phyloP scores from a whole-genome alignment of 1,140 invertebrate genomes.

The Ctenoplectra terminalis region DNA sequence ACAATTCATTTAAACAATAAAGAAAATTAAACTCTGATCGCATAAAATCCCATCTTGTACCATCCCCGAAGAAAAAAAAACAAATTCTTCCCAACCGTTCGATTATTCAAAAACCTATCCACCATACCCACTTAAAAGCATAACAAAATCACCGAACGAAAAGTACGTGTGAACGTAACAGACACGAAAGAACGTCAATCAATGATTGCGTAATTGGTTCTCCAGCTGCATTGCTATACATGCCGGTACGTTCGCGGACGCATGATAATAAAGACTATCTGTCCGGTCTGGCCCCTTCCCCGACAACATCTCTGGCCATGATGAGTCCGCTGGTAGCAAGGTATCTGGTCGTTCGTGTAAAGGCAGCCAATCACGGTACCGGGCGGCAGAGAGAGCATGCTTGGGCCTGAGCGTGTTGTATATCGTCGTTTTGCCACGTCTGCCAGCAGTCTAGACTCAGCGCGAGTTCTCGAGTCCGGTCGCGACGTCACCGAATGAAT shows the following conservation, averaged over 20 bases:
- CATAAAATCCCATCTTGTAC: no score
- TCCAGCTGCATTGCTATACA: neutral
- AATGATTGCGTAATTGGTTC: constrained; percentile 30
- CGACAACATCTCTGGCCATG: neutral
- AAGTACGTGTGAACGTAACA: no score
- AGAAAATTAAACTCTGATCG: no score
- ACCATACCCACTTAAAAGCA: no score
- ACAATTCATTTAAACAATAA: no score
- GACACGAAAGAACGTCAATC: neutral
- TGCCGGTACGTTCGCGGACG: neutral
- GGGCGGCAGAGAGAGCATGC: constrained; percentile 52
- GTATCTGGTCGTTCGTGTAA: constrained; percentile 53
- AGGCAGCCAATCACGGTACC: constrained; percentile 53
- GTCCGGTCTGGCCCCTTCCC: neutral
- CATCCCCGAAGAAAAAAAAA: no score
- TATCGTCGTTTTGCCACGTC: constrained; percentile 78
- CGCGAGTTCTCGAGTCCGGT: constrained; percentile 54
- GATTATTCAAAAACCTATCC: no score
- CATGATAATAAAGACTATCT: constrained; percentile 23
- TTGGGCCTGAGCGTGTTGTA: constrained; percentile 52
- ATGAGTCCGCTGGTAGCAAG: constrained; percentile 46
- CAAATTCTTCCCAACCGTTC: no score
- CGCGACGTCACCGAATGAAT: constrained; percentile 72
- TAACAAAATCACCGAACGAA: no score
- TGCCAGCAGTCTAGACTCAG: constrained; percentile 78